Conservation (phyloP, 2,888 invertebrate species). For the Melikaiella ostensackeni region DNA sequence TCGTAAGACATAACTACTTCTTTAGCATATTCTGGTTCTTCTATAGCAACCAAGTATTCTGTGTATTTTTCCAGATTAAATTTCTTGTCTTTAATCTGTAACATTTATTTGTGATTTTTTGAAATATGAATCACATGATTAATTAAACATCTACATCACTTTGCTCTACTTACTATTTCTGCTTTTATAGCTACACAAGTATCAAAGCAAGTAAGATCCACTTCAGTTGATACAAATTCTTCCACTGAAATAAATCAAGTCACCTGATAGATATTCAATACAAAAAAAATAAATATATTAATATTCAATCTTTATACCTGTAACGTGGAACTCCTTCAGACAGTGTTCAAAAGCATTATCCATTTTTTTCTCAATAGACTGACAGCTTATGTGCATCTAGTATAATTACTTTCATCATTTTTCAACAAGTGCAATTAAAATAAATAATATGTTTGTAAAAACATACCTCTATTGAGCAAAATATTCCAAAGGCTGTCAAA, state of each 20-base stretch:
- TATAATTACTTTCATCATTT: neutral
- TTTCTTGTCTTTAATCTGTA: conserved; percentile 11
- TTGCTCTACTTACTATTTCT: conserved; percentile 9
- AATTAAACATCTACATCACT: neutral
- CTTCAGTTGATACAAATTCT: conserved; percentile 10
- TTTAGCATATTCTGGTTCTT: neutral
- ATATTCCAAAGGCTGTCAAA: neutral
- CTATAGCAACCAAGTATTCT: conserved; percentile 11
- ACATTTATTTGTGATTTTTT: neutral
- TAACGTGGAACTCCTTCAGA: neutral
- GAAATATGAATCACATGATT: neutral
- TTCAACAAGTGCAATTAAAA: neutral
- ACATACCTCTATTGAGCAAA: conserved; percentile 10
- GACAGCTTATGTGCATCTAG: conserved; percentile 1
- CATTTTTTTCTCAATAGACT: neutral
- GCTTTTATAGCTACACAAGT: conserved; percentile 21
- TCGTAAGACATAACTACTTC: neutral
- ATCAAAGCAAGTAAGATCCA: conserved; percentile 32
- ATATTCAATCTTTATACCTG: neutral
- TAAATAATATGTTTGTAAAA: neutral
- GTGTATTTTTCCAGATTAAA: conserved; percentile 28
- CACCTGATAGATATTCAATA: neutral
- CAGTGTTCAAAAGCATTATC: conserved; percentile 21
- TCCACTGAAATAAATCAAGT: conserved; percentile 2
- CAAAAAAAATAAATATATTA: neutral